Conservation (phyloP, 2,888 invertebrate genomes). For the Arrhopalites spinosus region DNA sequence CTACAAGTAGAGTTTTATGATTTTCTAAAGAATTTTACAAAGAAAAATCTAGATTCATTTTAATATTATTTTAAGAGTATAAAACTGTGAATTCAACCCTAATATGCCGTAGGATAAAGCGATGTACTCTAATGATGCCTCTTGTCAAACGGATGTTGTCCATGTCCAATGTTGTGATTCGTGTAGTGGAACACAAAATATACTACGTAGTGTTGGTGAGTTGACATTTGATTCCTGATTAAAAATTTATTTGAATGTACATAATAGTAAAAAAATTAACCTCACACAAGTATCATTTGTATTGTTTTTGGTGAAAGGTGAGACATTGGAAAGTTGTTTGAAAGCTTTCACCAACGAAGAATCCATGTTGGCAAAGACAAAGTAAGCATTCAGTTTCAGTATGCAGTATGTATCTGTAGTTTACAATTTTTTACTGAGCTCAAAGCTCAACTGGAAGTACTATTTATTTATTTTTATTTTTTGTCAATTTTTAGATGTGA, state of each 20-base stretch:
- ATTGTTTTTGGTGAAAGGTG: too few relatives aligned
- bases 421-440: background rate
- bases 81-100: background rate
- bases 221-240: too few relatives aligned
- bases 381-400: constrained; percentile 22
- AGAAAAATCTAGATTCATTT: too few relatives aligned
- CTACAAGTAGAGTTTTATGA: too few relatives aligned
- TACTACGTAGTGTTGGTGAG: constrained; percentile 20
- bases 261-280: too few relatives aligned
- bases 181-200: constrained; percentile 21
- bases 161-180: constrained; percentile 30
- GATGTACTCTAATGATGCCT: constrained; percentile 16
- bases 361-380: constrained; percentile 33
- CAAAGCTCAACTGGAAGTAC: background rate
- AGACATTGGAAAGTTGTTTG: constrained; percentile 29
- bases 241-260: too few relatives aligned
- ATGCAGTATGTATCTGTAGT: too few relatives aligned
- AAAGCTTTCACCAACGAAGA: constrained; percentile 23
- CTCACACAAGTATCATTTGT: too few relatives aligned
- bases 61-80: too few relatives aligned
- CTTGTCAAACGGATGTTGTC: constrained; percentile 23
- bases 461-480: background rate
- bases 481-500: constrained; percentile 18
- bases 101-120: constrained; percentile 20
- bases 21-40: too few relatives aligned